phyloP scores from a whole-genome alignment of 2,113 vertebrate species.

The Nicator chloris region DNA sequence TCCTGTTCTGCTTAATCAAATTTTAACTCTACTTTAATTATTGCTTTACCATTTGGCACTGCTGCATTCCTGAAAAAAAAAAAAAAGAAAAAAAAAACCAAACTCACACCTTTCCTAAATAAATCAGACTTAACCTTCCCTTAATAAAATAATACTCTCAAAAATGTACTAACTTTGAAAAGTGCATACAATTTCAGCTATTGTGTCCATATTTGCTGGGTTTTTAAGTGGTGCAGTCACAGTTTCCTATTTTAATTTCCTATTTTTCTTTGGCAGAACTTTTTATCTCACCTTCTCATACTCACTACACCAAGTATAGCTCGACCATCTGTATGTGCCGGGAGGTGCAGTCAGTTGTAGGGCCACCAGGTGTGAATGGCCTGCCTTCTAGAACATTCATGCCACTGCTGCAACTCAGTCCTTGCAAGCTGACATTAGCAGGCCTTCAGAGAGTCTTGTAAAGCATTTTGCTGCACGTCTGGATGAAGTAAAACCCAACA shows the following conservation, averaged over 20 bases:
- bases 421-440: not conserved
- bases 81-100: too few species aligned
- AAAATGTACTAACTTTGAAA: not conserved
- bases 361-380: not conserved
- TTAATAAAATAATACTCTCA: not conserved
- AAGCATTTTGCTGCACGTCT: not conserved
- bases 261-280: not conserved
- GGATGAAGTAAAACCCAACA: not conserved
- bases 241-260: not conserved
- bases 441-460: not conserved
- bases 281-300: not conserved
- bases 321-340: not conserved
- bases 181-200: not conserved
- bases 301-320: not conserved
- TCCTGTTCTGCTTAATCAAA: slow-evolving; percentile 24
- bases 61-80: not conserved
- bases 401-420: not conserved
- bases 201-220: not conserved
- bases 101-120: not conserved
- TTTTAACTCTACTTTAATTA: slow-evolving; percentile 28
- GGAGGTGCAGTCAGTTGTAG: not conserved
- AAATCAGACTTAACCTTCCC: not conserved
- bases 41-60: not conserved
- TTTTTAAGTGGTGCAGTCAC: not conserved
- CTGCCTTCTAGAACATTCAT: not conserved